Percentiles rank a stretch among this genome's conserved stretches.
phyloP scores from a whole-genome alignment of 2,797 vertebrate genomes.

The Champsocephalus gunnari region DNA sequence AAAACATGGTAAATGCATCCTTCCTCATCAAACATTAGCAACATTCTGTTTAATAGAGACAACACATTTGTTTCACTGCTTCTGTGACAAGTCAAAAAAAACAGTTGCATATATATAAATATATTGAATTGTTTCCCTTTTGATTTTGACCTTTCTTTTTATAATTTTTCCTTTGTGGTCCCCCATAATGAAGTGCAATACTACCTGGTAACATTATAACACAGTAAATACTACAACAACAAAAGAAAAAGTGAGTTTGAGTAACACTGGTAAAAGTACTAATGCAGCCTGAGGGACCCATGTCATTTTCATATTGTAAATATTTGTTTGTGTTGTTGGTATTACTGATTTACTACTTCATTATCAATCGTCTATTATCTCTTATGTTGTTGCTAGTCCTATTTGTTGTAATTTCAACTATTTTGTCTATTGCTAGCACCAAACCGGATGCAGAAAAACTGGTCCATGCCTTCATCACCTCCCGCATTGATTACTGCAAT shows the following conservation, averaged over 20 bases:
- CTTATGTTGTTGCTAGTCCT: neutral
- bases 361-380: no score
- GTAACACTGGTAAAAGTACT: no score
- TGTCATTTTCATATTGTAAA: neutral
- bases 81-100: neutral
- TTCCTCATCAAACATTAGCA: neutral
- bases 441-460: no score
- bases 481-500: no score
- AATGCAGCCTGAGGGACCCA: no score
- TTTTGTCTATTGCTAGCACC: no score
- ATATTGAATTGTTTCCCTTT: no score
- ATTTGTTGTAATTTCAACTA: neutral
- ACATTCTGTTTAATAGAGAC: neutral
- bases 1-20: neutral
- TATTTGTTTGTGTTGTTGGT: neutral
- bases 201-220: neutral
- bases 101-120: no score
- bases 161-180: no score
- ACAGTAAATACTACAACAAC: no score
- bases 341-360: neutral
- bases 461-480: no score
- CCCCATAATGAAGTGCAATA: neutral
- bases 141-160: neutral
- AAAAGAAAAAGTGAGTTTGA: no score
- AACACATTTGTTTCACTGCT: neutral